Evolutionary conservation across 2,797 vertebrate genomes (phyloP).

Genomic region (Micropoecilia bifurca): DNA sequence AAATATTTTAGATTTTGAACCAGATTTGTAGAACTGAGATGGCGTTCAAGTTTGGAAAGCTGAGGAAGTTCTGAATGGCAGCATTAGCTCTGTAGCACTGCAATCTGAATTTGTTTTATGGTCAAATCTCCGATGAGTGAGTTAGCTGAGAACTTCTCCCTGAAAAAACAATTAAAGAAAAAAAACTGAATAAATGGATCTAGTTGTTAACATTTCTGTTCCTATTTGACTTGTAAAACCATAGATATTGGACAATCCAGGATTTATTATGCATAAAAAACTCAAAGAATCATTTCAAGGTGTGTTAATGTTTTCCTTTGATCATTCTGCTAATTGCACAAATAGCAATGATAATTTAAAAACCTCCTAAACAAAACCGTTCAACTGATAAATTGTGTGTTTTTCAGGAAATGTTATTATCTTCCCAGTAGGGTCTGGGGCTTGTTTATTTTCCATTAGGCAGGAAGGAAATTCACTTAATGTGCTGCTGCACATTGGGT

Average conservation of each 20-base stretch:
- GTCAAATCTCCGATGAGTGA: background rate
- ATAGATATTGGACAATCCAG: conserved; percentile 29
- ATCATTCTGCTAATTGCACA: conserved; percentile 67
- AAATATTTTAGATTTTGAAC: background rate
- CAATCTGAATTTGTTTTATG: background rate
- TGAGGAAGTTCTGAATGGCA: background rate
- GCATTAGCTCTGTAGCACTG: background rate
- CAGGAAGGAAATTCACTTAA: conserved; percentile 63
- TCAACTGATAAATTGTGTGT: conserved; percentile 71
- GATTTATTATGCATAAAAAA: conserved; percentile 32
- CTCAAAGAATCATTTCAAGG: conserved; percentile 51
- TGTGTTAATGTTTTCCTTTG: conserved; percentile 54
- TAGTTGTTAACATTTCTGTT: conserved; percentile 27
- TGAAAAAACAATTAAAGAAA: background rate
- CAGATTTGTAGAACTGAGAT: background rate
- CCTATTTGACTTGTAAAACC: conserved; percentile 37
- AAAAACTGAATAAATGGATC: background rate
- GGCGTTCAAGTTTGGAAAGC: background rate
- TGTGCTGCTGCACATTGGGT: conserved; percentile 48
- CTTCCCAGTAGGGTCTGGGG: conserved; percentile 57
- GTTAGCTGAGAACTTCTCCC: background rate
- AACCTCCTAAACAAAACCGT: conserved; percentile 72
- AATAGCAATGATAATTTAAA: conserved; percentile 69
- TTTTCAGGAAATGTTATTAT: conserved; percentile 63
- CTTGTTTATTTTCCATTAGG: conserved; percentile 68